Base-by-base conservation (phyloP, 2,797 vertebrate species). In the Sternarchorhynchus goeldii region DNA sequence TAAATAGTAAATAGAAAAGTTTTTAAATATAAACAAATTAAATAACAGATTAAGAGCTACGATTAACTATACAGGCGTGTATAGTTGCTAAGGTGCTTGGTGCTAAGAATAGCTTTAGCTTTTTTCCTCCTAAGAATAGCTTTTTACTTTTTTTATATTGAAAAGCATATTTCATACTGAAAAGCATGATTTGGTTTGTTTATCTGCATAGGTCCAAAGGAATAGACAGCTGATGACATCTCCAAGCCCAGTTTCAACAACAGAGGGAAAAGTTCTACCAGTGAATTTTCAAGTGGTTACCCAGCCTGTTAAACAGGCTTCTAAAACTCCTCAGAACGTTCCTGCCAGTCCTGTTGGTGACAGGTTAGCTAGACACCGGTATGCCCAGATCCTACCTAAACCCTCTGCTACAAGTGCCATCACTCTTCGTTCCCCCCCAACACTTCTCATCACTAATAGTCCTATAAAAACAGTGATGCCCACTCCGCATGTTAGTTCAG, bases 201-300 rank as follows among this genome's bases (percentile, higher is more conserved):
- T 81, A 73, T 86, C 55, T 71, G 36, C 39, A 18, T 81, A 99
- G 97, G 96, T 99, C 89, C 95, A 96, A 86, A 93, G 97, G 85
- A 96, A 92, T 89, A 94, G 95, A 84, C 97, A 97, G 83, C 84
- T 98, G 86, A 96, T 99, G 93, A 98, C 96, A 0, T 99, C 98
- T 2, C 97, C 97, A 0, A 96, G 95, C 88, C 98, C 97, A 0
- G 87, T 98, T 55, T 95, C 94, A 64, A 91, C 96, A 0, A 88
- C 96, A 34, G 98, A 99, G 7, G 95, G 95, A 82, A 99, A 99
- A 86, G 96, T 99, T 83, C 84, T 99, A 86, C 97, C 98, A 0
- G 94, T 99, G 70, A 99, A 99, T 1, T 97, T 99, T 85, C 98
- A 99, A 88, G 95, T 99, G 86, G 96, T 99, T 90, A 96, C 98